Evolutionary conservation across 1,140 invertebrate genomes (phyloP), one percentile per base, ranked within the genome.

Genomic region (Calycopis cecrops): DNA sequence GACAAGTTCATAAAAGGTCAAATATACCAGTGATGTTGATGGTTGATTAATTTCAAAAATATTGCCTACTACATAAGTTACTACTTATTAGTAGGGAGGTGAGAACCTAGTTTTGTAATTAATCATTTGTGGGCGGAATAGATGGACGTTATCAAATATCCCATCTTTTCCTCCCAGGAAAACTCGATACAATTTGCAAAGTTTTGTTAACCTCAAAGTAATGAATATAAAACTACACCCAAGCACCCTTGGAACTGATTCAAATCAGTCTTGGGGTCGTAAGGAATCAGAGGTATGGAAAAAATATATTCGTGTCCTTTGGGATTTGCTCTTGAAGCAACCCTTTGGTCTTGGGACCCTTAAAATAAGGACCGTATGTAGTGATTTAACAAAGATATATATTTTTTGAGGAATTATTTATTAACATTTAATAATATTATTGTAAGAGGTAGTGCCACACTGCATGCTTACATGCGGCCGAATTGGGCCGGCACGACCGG

Each of bases 181-280:
- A 44, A 44, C 38, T 7, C 38, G 40, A 17, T 1, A 17, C 14
- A 44, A 44, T 44, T 44, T 44, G 40, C 40, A 17, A 44, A 44
- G 40, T 44, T 44, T 44, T 44, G 40, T 44, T 44, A 44, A 44
- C 14, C 14, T 44, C 14, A 42, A 52, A 28, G 35, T 52, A 52
- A 40, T 52, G 37, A 52, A 52, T 52, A 42, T 52, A 40, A 52
- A 52, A 52, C 37, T 52, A 38, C 18, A 42, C 17, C 35, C 37
- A 18, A 40, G 11, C 9, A 38, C 12, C 21, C 11, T 21, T n/a
- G 17, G 18, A 38, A 52, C 38, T 38, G 37, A 52, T 52, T 52
- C 17, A 40, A 11, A 52, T 28, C 50, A 38, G 35, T 21, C 4
- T 8, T 3, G 9, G 50, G 50, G 50, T 52, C 37, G 44, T 48